phyloP scores from a whole-genome alignment of 1,140 invertebrate species.

The Aphidius ervi region DNA sequence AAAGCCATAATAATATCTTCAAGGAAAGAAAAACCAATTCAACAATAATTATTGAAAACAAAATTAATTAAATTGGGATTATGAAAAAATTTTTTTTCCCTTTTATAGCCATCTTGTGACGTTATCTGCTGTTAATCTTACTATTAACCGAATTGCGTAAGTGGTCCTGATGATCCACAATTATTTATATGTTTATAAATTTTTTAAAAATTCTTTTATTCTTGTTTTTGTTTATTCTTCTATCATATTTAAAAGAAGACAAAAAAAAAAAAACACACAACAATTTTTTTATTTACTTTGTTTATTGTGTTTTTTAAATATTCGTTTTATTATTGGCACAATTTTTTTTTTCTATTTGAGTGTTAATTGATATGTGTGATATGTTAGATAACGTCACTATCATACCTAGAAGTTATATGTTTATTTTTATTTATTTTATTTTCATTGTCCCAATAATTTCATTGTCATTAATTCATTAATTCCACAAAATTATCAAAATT shows the following conservation, averaged over 20 bases:
- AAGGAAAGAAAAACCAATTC: conserved; percentile 11
- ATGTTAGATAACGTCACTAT: no score
- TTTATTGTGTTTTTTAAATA: not conserved
- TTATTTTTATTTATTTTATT: no score
- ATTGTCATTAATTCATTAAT: conserved; percentile 7
- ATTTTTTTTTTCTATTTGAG: not conserved
- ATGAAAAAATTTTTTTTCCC: conserved; percentile 45
- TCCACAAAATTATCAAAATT: not conserved
- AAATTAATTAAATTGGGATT: conserved; percentile 41
- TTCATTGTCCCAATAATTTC: not conserved
- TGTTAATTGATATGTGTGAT: not conserved
- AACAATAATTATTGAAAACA: not conserved
- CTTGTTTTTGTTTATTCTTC: conserved; percentile 20
- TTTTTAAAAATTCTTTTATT: conserved; percentile 19
- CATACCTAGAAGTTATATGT: no score
- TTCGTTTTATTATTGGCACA: not conserved
- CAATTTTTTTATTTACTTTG: no score
- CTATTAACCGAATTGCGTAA: conserved; percentile 87
- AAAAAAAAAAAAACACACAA: no score
- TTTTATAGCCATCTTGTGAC: conserved; percentile 80
- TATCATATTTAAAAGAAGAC: no score
- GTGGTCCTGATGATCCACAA: conserved; percentile 56
- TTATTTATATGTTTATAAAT: conserved; percentile 41
- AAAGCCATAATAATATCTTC: conserved; percentile 27
- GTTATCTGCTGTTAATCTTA: conserved; percentile 82